A percentile compares a stretch with the other conserved stretches of the same genome.
Evolutionary conservation across 2,113 vertebrate genomes (phyloP).

Genomic region (Zosterops pallidus): DNA sequence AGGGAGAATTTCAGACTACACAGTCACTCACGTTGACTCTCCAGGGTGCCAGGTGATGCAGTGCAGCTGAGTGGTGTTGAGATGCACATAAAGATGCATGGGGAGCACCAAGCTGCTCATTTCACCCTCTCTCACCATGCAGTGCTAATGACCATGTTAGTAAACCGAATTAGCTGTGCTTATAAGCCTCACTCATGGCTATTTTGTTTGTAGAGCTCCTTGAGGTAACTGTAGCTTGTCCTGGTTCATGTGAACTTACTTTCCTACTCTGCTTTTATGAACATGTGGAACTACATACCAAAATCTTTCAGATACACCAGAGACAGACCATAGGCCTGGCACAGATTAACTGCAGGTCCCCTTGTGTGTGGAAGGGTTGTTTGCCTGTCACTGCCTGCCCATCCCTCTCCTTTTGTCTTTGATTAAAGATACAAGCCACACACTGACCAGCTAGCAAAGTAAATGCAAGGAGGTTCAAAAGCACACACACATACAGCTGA

Average conservation of each 20-base stretch:
- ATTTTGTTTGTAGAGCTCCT: not conserved
- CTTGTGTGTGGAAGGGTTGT: not conserved
- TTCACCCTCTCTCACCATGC: not conserved
- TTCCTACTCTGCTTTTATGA: not conserved
- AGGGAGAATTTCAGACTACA: not conserved
- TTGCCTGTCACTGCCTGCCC: not conserved
- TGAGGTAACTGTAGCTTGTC: not conserved
- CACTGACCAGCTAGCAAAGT: not conserved
- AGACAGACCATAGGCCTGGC: not conserved
- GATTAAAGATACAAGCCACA: not conserved
- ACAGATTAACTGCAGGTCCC: not conserved
- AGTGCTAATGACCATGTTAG: not conserved
- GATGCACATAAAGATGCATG: accelerated
- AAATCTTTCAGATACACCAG: not conserved
- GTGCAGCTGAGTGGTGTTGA: not conserved
- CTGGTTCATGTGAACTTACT: not conserved
- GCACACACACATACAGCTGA: not conserved
- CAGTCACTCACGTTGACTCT: not conserved
- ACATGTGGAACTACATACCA: no score
- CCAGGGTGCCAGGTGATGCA: no score
- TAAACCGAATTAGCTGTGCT: not conserved
- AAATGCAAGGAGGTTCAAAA: slow-evolving; percentile 27
- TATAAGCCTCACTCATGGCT: not conserved
- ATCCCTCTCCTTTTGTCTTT: not conserved
- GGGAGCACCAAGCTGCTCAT: not conserved